Conservation (phyloP, 2,888 invertebrate genomes). For the Chrysolina oricalcia region DNA sequence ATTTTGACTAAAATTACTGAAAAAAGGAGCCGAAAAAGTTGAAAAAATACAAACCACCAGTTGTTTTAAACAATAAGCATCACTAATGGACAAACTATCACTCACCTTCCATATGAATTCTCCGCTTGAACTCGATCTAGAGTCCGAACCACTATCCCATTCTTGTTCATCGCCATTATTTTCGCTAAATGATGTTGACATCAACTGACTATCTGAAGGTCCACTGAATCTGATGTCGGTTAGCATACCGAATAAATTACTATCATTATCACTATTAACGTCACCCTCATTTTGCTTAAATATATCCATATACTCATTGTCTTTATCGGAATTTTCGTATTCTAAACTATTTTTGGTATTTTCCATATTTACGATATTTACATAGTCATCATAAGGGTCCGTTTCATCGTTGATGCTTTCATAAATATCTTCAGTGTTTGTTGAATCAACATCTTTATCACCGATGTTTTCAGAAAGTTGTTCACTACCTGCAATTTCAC, state of each 20-base stretch:
- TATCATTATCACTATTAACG: slow-evolving; percentile 52
- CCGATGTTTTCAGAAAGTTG: slow-evolving; percentile 31
- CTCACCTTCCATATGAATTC: slow-evolving; percentile 87
- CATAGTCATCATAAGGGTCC: slow-evolving; percentile 62
- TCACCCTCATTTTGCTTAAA: slow-evolving; percentile 53
- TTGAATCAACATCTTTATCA: background rate
- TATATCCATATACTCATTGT: slow-evolving; percentile 68
- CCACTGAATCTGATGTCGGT: slow-evolving; percentile 70
- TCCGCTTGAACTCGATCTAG: slow-evolving; percentile 83
- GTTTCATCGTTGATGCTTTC: slow-evolving; percentile 31
- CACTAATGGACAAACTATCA: slow-evolving; percentile 36
- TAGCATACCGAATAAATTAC: slow-evolving; percentile 66
- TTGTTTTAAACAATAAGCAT: no score
- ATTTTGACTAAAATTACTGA: no score
- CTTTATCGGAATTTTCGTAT: slow-evolving; percentile 67
- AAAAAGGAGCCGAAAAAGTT: no score
- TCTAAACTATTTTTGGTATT: slow-evolving; percentile 58
- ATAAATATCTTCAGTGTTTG: slow-evolving; percentile 28
- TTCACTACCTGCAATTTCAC: slow-evolving; percentile 27
- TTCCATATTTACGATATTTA: slow-evolving; percentile 61
- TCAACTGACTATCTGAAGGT: slow-evolving; percentile 68
- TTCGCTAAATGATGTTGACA: slow-evolving; percentile 73
- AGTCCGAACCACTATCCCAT: slow-evolving; percentile 82
- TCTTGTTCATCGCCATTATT: slow-evolving; percentile 75
- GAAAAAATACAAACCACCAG: no score